A percentile compares a stretch with the other conserved stretches of the same genome.
These are phyloP conservation scores for Ectropis crepuscularia DNA, from an alignment of 2,888 invertebrate genomes.

Conservation along the genomic window DNA sequence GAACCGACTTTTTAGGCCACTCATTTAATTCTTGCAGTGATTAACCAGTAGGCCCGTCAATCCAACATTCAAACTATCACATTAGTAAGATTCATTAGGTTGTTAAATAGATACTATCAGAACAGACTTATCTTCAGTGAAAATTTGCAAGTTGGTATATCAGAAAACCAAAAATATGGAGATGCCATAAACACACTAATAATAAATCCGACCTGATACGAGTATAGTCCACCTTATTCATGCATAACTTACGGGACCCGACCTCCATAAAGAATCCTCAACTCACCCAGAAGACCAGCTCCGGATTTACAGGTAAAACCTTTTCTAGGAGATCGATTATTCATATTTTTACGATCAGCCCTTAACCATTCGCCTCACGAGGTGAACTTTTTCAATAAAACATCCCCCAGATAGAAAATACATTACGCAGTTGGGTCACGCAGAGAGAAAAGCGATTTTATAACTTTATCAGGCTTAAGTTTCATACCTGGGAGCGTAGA, in stretches of 20 bases:
- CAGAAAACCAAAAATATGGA: not conserved
- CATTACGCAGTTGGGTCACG: constrained; percentile 78
- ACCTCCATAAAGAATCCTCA: constrained; percentile 49
- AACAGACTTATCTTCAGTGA: too few relatives aligned
- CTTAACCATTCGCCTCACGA: constrained; percentile 77
- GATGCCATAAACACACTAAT: constrained; percentile 16
- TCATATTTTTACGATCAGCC: constrained; percentile 75
- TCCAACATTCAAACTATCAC: too few relatives aligned
- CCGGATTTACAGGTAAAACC: constrained; percentile 53
- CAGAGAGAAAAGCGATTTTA: constrained; percentile 75
- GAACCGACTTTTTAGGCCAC: too few relatives aligned
- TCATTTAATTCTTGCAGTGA: too few relatives aligned
- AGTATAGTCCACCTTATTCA: constrained; percentile 28
- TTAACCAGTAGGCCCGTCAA: too few relatives aligned
- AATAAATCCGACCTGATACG: constrained; percentile 21
- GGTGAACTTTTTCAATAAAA: constrained; percentile 83
- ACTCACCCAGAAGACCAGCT: constrained; percentile 44
- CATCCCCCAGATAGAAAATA: constrained; percentile 66
- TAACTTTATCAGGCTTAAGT: constrained; percentile 76
- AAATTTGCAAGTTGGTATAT: too few relatives aligned
- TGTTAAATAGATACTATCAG: too few relatives aligned
- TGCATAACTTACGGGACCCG: constrained; percentile 17
- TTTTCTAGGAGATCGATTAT: constrained; percentile 60
- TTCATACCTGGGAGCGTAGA: constrained; percentile 61
- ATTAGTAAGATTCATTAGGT: too few relatives aligned